Conservation (phyloP, 2,113 vertebrate genomes). For the Falco punctatus region DNA sequence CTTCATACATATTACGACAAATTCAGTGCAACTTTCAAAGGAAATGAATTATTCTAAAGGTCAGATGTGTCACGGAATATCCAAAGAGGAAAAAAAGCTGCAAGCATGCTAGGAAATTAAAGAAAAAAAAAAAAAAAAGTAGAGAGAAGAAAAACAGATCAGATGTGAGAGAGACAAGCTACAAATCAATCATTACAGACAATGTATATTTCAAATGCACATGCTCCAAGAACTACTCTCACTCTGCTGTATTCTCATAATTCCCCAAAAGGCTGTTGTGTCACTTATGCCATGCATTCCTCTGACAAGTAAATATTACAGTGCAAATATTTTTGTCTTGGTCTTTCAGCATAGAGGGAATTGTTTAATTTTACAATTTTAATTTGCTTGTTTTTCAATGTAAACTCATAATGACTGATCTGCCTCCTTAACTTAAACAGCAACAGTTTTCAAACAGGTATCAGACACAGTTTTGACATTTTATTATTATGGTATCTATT, state of each 20-base stretch:
- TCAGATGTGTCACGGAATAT: not conserved
- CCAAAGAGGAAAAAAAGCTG: not conserved
- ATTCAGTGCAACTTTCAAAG: not conserved
- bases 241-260: not conserved
- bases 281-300: not conserved
- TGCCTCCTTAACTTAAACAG: not conserved
- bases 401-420: not conserved
- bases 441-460: not conserved
- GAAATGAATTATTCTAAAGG: constrained; percentile 28
- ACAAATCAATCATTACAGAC: not conserved
- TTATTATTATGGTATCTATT: not conserved
- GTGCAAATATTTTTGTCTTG: not conserved
- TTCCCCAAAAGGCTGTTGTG: not conserved
- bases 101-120: not conserved
- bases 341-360: not conserved
- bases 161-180: not conserved
- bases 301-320: not conserved
- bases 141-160: not conserved
- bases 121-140: not conserved
- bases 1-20: not conserved
- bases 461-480: not conserved
- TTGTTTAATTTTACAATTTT: not conserved
- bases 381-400: not conserved
- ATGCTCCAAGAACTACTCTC: not conserved
- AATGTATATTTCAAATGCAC: not conserved